Conservation (phyloP, 2,113 vertebrate species). For the Otis tarda region DNA sequence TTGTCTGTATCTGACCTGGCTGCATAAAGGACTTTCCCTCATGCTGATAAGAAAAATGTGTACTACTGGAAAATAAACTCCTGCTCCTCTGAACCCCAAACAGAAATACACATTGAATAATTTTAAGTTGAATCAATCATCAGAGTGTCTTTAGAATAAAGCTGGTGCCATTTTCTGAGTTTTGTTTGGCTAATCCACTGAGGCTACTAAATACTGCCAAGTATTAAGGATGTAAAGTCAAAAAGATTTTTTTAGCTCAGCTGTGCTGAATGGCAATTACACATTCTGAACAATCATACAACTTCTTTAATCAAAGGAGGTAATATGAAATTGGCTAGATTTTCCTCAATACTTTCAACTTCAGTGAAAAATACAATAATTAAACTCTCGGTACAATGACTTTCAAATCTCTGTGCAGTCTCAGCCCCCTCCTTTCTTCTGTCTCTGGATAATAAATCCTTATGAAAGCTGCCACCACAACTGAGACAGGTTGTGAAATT, state of each 20-base stretch:
- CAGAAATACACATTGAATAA: background rate
- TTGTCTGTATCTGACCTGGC: background rate
- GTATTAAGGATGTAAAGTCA: background rate
- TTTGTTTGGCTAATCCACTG: background rate
- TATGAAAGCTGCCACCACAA: conserved; percentile 40
- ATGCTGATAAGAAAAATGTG: background rate
- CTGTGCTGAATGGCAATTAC: conserved; percentile 40
- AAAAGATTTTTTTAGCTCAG: background rate
- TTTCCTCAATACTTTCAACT: conserved; percentile 24
- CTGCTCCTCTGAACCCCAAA: background rate
- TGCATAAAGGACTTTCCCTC: background rate
- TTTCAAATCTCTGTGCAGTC: conserved; percentile 2
- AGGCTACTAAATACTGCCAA: background rate
- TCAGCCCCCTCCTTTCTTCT: background rate
- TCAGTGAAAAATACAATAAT: conserved; percentile 53
- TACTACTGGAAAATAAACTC: background rate
- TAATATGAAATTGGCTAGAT: conserved; percentile 19
- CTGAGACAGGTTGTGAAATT: conserved; percentile 37
- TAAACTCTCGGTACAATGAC: conserved; percentile 37
- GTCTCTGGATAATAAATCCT: conserved; percentile 43
- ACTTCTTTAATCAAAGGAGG: conserved; percentile 61
- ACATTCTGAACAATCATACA: conserved; percentile 58
- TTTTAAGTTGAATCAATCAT: background rate
- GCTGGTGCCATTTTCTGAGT: background rate
- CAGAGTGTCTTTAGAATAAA: background rate